Evolutionary conservation across 2,888 invertebrate species (phyloP).

Genomic region (Catocala sponsa): DNA sequence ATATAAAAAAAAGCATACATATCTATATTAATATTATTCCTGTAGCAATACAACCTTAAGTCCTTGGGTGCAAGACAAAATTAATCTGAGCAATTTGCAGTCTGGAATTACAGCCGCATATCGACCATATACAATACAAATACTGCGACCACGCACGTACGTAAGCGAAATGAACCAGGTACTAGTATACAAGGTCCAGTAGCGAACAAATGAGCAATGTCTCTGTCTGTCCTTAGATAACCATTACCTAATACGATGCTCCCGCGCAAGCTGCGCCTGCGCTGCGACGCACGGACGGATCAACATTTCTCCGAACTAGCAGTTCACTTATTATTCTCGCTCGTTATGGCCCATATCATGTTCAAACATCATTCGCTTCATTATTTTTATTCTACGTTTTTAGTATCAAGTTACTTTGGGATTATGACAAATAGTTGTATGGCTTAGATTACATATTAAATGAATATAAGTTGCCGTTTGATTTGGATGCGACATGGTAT

Average conservation of each 20-base stretch:
- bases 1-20: no score
- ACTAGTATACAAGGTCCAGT: neutral
- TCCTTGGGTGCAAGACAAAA: no score
- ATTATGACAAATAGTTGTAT: neutral
- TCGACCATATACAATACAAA: neutral
- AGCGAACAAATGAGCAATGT: conserved; percentile 3
- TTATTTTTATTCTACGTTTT: conserved; percentile 39
- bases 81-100: no score
- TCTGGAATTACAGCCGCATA: no score
- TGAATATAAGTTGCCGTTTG: no score
- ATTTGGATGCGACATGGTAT: no score
- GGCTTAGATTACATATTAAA: neutral
- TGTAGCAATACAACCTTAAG: no score
- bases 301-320: conserved; percentile 52
- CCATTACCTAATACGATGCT: conserved; percentile 34
- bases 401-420: conserved; percentile 16
- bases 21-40: no score
- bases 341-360: conserved; percentile 51
- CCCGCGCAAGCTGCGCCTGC: conserved; percentile 21
- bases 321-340: conserved; percentile 33
- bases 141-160: neutral
- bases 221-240: neutral
- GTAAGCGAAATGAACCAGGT: neutral
- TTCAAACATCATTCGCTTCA: conserved; percentile 56
- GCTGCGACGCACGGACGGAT: conserved; percentile 12